A percentile compares a stretch with the other conserved stretches of the same genome.
Conservation (phyloP, 2,797 vertebrate species). For the Antennarius maculatus region DNA sequence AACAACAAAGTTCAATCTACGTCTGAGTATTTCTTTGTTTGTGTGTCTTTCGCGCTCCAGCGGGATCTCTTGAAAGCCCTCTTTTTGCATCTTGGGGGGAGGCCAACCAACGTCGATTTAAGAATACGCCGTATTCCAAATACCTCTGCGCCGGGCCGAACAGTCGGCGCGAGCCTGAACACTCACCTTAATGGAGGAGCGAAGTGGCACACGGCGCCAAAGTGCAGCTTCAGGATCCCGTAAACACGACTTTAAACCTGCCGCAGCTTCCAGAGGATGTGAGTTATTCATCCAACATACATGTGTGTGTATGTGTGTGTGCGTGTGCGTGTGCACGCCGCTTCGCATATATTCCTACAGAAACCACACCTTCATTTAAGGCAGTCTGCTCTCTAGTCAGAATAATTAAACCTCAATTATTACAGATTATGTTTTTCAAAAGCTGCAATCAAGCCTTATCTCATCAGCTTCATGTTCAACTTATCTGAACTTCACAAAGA, state of each 20-base stretch:
- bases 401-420: slow-evolving; percentile 35
- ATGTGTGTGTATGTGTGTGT: slow-evolving; percentile 18
- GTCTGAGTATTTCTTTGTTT: slow-evolving; percentile 79
- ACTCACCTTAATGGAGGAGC: slow-evolving; percentile 82
- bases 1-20: slow-evolving; percentile 84
- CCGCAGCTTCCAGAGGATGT: slow-evolving; percentile 57
- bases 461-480: slow-evolving; percentile 38
- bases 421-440: slow-evolving; percentile 44
- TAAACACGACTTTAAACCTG: slow-evolving; percentile 70
- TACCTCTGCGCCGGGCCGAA: slow-evolving; percentile 79
- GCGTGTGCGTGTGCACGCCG: slow-evolving; percentile 7
- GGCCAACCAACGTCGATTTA: slow-evolving; percentile 71
- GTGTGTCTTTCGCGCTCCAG: slow-evolving; percentile 64
- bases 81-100: slow-evolving; percentile 78
- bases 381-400: slow-evolving; percentile 43
- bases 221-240: slow-evolving; percentile 63
- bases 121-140: slow-evolving; percentile 74
- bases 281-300: slow-evolving; percentile 78
- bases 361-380: slow-evolving; percentile 24
- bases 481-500: slow-evolving; percentile 22
- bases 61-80: slow-evolving; percentile 77
- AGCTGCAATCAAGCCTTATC: slow-evolving; percentile 29
- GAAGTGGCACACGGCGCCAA: slow-evolving; percentile 68
- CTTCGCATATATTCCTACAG: slow-evolving; percentile 41
- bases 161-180: slow-evolving; percentile 78